Conservation (phyloP, 1,140 invertebrate genomes). For the Pissodes strobi region DNA sequence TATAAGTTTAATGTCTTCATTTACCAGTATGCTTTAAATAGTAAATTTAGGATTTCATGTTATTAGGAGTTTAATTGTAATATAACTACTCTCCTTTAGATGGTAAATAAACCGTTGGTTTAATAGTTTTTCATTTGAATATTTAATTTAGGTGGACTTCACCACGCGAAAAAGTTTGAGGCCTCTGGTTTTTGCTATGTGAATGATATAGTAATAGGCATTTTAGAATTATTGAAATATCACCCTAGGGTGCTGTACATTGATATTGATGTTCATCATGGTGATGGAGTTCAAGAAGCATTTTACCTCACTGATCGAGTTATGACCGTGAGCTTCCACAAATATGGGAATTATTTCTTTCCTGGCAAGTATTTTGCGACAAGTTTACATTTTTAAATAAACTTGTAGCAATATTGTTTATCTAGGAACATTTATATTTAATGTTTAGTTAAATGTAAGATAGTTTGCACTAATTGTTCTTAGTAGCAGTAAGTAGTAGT, state of each 20-base stretch:
- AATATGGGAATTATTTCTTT: conserved; percentile 98
- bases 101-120: too few species aligned
- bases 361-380: conserved; percentile 59
- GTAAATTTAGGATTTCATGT: too few species aligned
- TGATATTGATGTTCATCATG: conserved; percentile 99
- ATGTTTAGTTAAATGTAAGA: too few species aligned
- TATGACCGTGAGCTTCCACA: conserved; percentile 99
- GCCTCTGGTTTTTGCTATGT: conserved; percentile 96
- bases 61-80: too few species aligned
- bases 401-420: background rate
- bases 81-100: too few species aligned
- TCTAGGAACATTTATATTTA: conserved; percentile 4
- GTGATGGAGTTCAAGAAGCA: conserved; percentile 98
- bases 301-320: conserved; percentile 98
- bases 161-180: conserved; percentile 99
- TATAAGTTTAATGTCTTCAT: too few species aligned
- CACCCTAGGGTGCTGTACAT: conserved; percentile 96
- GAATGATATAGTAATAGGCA: conserved; percentile 98
- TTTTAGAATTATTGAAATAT: conserved; percentile 94
- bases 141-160: conserved; percentile 81
- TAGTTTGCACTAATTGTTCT: too few species aligned
- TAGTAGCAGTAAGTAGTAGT: too few species aligned
- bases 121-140: too few species aligned
- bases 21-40: too few species aligned
- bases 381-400: background rate